Base-by-base conservation (phyloP, 1,140 invertebrate genomes). In the Formica selysi region DNA sequence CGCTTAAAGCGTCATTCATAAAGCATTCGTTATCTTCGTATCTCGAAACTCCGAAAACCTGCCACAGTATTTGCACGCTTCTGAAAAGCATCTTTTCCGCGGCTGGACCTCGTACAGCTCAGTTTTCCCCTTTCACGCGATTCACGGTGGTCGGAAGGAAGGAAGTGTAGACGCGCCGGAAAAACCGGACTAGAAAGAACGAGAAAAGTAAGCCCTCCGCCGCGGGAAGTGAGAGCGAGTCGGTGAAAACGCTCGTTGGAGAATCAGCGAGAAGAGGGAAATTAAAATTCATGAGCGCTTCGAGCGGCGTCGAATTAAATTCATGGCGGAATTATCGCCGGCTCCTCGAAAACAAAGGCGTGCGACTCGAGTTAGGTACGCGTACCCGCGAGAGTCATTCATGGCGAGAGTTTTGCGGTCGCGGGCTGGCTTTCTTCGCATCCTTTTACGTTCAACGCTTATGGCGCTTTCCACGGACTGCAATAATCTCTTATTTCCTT, bases 201-300 rank as follows among this genome's bases (percentile, higher is more conserved):
- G 22, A 1, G n/a, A 22, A 83, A 44, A 32, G 68, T 22, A 26
- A 38, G 3, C 13, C 32, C 38, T 44, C 36, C 10, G 26, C 54
- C 67, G 67, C 61, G 4, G 32, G n/a, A 44, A 19, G 61, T 61
- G 19, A 76, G 61, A 51, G 61, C 81, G 44, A 78, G 59, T 83
- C 76, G 71, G 62, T 85, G 76, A 86, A 64, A 48, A 89, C 54
- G 51, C 57, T 26, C 62, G 86, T 86, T 62, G 67, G 80, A 73
- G 86, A 89, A 81, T 61, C 54, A 41, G 86, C 73, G 78, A 88
- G 87, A 90, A 90, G 91, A 88, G 87, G 67, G 61, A 87, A 90
- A 92, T 93, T 91, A 93, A 93, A 93, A 93, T 93, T 92, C 92
- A 93, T 93, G 91, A 92, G 90, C 78, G 88, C 86, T 90, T 87